Evolutionary conservation across 2,888 invertebrate species (phyloP).

Genomic region (Ophraella communa): DNA sequence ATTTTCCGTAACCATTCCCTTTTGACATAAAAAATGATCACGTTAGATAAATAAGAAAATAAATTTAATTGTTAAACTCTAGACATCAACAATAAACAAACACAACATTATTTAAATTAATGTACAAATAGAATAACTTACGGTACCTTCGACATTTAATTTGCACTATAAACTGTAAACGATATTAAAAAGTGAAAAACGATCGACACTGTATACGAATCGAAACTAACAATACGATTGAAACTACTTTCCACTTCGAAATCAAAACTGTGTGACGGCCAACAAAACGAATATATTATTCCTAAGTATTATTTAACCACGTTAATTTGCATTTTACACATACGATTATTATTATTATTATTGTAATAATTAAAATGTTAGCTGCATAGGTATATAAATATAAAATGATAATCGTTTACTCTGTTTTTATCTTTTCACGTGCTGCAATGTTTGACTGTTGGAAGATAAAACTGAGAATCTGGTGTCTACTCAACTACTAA

Average conservation of each 20-base stretch:
- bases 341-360: neutral
- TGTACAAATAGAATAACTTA: too few relatives aligned
- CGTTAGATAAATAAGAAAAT: too few relatives aligned
- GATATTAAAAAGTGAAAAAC: too few relatives aligned
- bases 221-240: neutral
- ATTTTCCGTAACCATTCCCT: too few relatives aligned
- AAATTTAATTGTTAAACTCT: too few relatives aligned
- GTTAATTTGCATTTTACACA: neutral
- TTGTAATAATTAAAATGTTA: neutral
- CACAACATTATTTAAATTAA: too few relatives aligned
- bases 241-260: neutral
- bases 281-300: conserved; percentile 11
- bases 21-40: too few relatives aligned
- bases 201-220: neutral
- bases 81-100: too few relatives aligned
- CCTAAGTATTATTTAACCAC: neutral
- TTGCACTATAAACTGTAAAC: too few relatives aligned
- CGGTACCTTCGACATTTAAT: too few relatives aligned
- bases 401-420: neutral
- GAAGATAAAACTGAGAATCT: neutral
- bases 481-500: neutral
- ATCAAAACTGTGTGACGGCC: conserved; percentile 14
- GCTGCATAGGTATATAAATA: neutral
- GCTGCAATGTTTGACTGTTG: neutral
- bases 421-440: neutral